These are phyloP conservation scores for Stegodyphus dumicola DNA, from an alignment of 1,140 invertebrate genomes.

Conservation along the genomic window DNA sequence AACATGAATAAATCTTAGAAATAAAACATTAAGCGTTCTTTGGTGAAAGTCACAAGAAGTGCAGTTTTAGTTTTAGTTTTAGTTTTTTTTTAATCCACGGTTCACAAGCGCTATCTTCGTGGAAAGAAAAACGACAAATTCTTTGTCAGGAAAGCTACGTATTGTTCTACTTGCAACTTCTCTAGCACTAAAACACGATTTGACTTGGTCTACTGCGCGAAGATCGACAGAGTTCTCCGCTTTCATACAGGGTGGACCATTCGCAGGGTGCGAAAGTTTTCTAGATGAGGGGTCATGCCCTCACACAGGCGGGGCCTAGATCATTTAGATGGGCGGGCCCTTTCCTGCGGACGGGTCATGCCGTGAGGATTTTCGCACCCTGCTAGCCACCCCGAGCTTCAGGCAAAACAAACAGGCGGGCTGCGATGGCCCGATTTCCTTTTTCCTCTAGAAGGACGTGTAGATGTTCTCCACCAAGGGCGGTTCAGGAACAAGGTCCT, in stretches of 20 bases:
- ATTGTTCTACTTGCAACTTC: not conserved
- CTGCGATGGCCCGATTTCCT: not conserved
- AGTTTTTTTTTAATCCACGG: too few species aligned
- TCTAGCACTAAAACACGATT: not conserved
- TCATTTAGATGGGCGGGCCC: not conserved
- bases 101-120: too few species aligned
- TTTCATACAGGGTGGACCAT: slow-evolving; percentile 42
- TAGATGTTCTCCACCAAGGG: slow-evolving; percentile 95
- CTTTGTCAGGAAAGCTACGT: too few species aligned
- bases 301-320: slow-evolving; percentile 6
- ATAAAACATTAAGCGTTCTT: too few species aligned
- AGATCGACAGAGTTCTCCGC: slow-evolving; percentile 1
- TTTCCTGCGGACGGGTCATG: slow-evolving; percentile 6
- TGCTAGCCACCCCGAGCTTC: slow-evolving; percentile 59
- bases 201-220: slow-evolving; percentile 1
- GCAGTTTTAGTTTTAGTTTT: too few species aligned
- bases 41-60: too few species aligned
- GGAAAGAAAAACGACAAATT: too few species aligned
- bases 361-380: slow-evolving; percentile 47
- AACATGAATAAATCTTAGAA: too few species aligned
- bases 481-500: slow-evolving; percentile 90
- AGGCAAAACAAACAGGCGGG: slow-evolving; percentile 36
- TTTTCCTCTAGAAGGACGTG: slow-evolving; percentile 79
- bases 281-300: slow-evolving; percentile 50
- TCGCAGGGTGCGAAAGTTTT: slow-evolving; percentile 58